A percentile compares a stretch with the other conserved stretches of the same genome.
These are phyloP conservation scores for Scolanthus callimorphus DNA, from an alignment of 92 coral and sea anemone species.

Conservation along the genomic window DNA sequence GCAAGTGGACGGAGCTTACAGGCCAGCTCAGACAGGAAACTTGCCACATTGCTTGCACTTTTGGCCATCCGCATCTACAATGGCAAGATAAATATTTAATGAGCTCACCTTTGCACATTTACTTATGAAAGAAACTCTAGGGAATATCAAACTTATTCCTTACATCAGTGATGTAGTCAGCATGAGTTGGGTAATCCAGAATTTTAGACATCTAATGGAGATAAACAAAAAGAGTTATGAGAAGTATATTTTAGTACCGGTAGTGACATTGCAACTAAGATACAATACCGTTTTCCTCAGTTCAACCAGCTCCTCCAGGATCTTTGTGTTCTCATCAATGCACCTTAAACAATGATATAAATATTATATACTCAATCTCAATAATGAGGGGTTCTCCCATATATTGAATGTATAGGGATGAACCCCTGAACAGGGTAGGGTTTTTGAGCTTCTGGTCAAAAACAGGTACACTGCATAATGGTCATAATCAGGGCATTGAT, in stretches of 20 bases:
- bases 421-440: too few species aligned
- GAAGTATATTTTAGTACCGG: too few species aligned
- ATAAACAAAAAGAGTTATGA: too few species aligned
- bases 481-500: too few species aligned
- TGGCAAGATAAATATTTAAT: neutral
- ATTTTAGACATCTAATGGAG: slow-evolving; percentile 94
- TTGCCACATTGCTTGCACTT: slow-evolving; percentile 76
- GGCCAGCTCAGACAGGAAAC: slow-evolving; percentile 74
- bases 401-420: too few species aligned
- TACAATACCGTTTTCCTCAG: slow-evolving; percentile 82
- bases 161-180: slow-evolving; percentile 93
- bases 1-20: slow-evolving; percentile 71
- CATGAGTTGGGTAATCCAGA: slow-evolving; percentile 92
- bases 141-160: neutral
- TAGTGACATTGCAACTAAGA: too few species aligned
- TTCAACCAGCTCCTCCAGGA: slow-evolving; percentile 90
- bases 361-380: too few species aligned
- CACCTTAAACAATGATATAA: slow-evolving; percentile 72
- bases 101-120: neutral
- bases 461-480: too few species aligned
- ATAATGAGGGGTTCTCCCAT: too few species aligned
- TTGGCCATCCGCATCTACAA: slow-evolving; percentile 92
- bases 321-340: slow-evolving; percentile 86
- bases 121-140: neutral
- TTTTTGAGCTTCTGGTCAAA: too few species aligned